Base-by-base conservation (phyloP, 2,113 vertebrate genomes). In the Pseudopipra pipra region DNA sequence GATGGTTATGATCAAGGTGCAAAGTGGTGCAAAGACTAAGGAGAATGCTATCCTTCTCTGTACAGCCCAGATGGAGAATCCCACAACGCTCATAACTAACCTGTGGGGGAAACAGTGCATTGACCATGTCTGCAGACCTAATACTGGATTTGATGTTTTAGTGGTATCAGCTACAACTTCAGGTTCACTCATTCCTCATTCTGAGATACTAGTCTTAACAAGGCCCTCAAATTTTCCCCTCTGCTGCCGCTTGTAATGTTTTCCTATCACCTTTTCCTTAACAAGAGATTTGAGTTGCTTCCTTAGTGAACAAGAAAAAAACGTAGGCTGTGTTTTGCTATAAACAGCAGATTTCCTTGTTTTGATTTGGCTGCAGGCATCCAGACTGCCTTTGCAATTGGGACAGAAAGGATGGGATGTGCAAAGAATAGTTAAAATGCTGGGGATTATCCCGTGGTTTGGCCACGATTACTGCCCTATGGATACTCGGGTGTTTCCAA, bases 291-390 rank as follows among this genome's bases (percentile, higher is more conserved):
- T 71, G 61, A 93, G 65, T 72, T 46, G 63, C 51, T 89, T 92
- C 68, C 61, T 87, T 65, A 31, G 63, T 35, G 79, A 94, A 43
- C 27, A 67, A 59, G 75, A 35, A 39, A 56, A 88, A 72, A 25
- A 0, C 0, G 55, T 94, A 54, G 93, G 85, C 88, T 90, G 83
- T 94, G 85, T 96, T 96, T 95, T 95, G 85, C 92, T 88, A 66
- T 95, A 92, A 96, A 92, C 92, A 96, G 92, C 93, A 94, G 90
- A 96, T 96, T 96, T 94, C 30, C 82, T 52, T 92, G 78, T 92
- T 92, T 94, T 72, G 39, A 19, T 94, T 95, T 85, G 73, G 35
- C 89, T 79, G 83, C 58, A 85, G 85, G 44, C 58, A 81, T 55
- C 63, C 80, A 92, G 75, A 31, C 84, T 93, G 84, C 78, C 73